Evolutionary conservation across 2,888 invertebrate species (phyloP), one percentile per base, ranked within the genome.

Genomic region (Stegophylla sp.): DNA sequence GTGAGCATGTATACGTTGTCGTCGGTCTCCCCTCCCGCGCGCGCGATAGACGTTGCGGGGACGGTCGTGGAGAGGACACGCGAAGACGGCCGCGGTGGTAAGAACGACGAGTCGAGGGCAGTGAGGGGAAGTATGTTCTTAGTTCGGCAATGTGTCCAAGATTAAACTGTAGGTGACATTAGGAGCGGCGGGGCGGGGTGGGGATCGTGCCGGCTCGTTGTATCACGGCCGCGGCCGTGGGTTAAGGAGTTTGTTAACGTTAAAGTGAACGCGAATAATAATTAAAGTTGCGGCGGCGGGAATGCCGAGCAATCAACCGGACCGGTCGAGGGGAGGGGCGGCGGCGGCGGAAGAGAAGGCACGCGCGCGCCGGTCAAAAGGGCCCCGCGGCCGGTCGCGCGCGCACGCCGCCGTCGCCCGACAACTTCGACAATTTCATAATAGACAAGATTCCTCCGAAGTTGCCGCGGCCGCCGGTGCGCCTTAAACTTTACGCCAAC

Each of bases 241-340:
- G 79, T 77, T 79, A 79, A 79, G 79, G 69, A 79, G 79, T 79
- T 79, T 79, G 79, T 79, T 79, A 79, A 79, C 71, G 79, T 79
- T 79, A 71, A 79, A 79, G 79, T 79, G 79, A 79, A 79, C 79
- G 79, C 71, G 79, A 79, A 79, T 79, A 79, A 79, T 79, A 79
- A 79, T 79, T 79, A 79, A 79, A 79, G 79, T 71, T 71, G 79
- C 41, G 79, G 69, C 79, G 48, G 69, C 67, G 61, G 71, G 71
- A 79, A 79, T 79, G 69, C 79, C 69, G 79, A 79, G 79, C 79
- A 79, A 79, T 79, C 79, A 79, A 41, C 69, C 79, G 23, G 61
- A 79, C 79, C n/a, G 69, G 59, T 9, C 69, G 28, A 20, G 53
- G 26, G 26, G 66, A 0, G n/a, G 20, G 13, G n/a, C 5, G 66